Conservation (phyloP, 2,888 invertebrate species). For the Bursaphelenchus okinawaensis region DNA sequence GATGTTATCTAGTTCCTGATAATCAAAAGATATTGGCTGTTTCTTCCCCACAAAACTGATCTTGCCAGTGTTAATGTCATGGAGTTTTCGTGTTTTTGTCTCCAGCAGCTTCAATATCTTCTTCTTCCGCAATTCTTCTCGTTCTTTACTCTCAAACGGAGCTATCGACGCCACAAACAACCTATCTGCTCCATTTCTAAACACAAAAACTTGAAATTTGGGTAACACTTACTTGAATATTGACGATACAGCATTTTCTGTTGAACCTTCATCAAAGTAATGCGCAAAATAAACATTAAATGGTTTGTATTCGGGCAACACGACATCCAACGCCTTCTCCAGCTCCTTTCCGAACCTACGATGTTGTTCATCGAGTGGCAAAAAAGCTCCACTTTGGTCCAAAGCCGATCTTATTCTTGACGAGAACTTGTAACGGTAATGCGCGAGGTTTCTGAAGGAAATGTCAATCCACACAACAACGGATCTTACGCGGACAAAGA, state of each 20-base stretch:
- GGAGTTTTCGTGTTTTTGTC: neutral
- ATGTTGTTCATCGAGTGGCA: constrained; percentile 30
- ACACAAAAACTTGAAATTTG: constrained; percentile 2
- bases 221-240: constrained; percentile 16
- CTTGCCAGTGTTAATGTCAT: neutral
- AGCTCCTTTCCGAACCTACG: constrained; percentile 22
- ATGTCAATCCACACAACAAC: constrained; percentile 30
- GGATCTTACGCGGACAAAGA: neutral
- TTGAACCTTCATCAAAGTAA: constrained; percentile 20
- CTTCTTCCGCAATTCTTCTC: constrained; percentile 3
- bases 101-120: neutral
- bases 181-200: constrained; percentile 17
- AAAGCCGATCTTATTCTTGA: neutral
- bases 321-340: constrained; percentile 10
- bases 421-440: constrained; percentile 4
- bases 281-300: constrained; percentile 13
- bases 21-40: constrained; percentile 18
- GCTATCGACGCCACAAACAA: constrained; percentile 15
- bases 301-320: constrained; percentile 21
- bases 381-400: constrained; percentile 25
- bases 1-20: constrained; percentile 5
- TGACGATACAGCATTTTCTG: constrained; percentile 9
- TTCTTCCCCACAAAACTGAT: constrained; percentile 15
- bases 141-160: constrained; percentile 15
- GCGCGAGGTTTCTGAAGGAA: constrained; percentile 1